Conservation (phyloP, 2,888 invertebrate genomes). For the Enchytraeus crypticus region DNA sequence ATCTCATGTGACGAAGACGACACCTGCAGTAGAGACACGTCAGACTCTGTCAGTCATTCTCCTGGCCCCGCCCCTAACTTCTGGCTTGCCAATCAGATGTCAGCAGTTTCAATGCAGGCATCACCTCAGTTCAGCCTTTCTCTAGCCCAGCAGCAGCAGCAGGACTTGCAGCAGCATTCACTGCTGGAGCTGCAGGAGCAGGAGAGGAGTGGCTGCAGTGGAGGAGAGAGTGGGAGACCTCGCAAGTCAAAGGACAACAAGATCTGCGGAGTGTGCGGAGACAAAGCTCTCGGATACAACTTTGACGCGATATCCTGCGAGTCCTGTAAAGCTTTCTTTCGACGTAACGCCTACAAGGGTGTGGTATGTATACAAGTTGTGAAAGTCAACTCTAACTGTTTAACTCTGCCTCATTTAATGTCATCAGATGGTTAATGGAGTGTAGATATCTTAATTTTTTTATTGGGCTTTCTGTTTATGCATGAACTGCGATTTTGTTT, state of each 20-base stretch:
- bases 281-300: slow-evolving; percentile 48
- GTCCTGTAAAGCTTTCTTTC: slow-evolving; percentile 49
- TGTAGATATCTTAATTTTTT: no score
- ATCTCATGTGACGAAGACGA: not conserved
- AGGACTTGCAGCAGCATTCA: no score
- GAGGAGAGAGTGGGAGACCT: slow-evolving; percentile 4
- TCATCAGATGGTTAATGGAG: no score
- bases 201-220: not conserved
- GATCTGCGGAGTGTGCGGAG: slow-evolving; percentile 48
- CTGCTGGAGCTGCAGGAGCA: no score
- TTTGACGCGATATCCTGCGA: slow-evolving; percentile 50
- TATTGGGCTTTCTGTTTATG: no score
- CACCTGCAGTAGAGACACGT: not conserved
- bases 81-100: not conserved
- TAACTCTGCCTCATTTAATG: no score
- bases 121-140: no score
- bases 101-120: not conserved
- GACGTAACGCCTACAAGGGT: slow-evolving; percentile 48
- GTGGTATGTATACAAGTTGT: slow-evolving; percentile 47
- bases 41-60: not conserved
- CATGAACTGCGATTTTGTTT: no score
- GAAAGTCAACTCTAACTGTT: no score
- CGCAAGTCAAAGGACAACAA: slow-evolving; percentile 48
- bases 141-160: no score
- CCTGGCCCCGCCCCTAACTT: not conserved